These are phyloP conservation scores for Hermaeophaga mercurialis DNA, from an alignment of 2,888 invertebrate genomes.

Conservation along the genomic window DNA sequence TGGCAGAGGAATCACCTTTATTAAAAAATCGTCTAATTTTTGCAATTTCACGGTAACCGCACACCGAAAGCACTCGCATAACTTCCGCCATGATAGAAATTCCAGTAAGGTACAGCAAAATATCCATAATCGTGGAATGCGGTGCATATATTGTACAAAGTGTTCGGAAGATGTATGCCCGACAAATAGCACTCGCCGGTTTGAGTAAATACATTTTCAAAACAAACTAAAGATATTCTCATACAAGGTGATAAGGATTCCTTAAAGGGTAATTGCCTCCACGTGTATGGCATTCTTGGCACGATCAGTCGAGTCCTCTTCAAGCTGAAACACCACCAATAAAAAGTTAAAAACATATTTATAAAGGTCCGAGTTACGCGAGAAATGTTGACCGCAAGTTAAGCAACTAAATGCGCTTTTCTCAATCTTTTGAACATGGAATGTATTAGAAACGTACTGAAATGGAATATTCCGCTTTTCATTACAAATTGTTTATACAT, in stretches of 20 bases:
- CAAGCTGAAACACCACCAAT: constrained; percentile 26
- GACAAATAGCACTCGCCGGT: constrained; percentile 34
- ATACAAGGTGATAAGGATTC: constrained; percentile 42
- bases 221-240: constrained; percentile 42
- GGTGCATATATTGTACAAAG: constrained; percentile 28
- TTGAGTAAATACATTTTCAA: constrained; percentile 34
- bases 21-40: constrained; percentile 16
- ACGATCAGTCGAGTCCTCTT: constrained; percentile 31
- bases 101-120: constrained; percentile 25
- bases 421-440: too few species aligned
- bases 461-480: too few species aligned
- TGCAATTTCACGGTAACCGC: constrained; percentile 15
- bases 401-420: not conserved
- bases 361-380: constrained; percentile 39
- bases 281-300: constrained; percentile 40
- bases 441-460: too few species aligned
- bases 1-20: too few species aligned
- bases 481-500: too few species aligned
- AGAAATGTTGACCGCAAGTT: constrained; percentile 6
- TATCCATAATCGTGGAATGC: constrained; percentile 28
- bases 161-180: constrained; percentile 42
- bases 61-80: constrained; percentile 20
- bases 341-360: constrained; percentile 41
- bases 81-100: constrained; percentile 30
- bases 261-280: constrained; percentile 42